Percentiles rank a stretch among this genome's conserved stretches.
phyloP scores from a whole-genome alignment of 2,888 invertebrate genomes.

The Meghimatium bilineatum region DNA sequence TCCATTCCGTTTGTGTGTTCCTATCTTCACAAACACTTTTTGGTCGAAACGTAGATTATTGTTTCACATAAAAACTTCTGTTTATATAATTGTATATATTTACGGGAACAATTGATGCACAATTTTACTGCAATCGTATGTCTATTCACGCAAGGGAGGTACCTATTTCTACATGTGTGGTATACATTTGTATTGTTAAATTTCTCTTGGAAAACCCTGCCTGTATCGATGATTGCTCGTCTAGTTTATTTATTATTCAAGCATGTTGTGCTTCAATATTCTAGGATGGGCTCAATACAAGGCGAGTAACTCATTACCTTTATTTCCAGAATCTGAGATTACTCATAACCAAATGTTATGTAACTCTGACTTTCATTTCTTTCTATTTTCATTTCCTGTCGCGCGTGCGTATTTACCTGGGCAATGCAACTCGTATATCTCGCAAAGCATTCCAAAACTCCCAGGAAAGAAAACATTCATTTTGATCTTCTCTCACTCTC shows the following conservation, averaged over 20 bases:
- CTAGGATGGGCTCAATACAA: background rate
- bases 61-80: no score
- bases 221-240: background rate
- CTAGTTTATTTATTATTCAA: background rate
- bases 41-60: no score
- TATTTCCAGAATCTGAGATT: background rate
- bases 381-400: background rate
- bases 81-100: no score
- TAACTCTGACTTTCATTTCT: background rate
- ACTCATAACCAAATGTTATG: conserved; percentile 10
- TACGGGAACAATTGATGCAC: no score
- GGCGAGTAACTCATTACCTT: background rate
- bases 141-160: no score
- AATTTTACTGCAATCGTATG: no score
- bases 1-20: no score
- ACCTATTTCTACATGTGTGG: background rate
- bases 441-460: background rate
- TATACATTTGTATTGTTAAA: background rate
- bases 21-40: no score
- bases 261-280: background rate
- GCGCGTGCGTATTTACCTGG: background rate
- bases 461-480: background rate
- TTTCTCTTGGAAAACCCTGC: background rate
- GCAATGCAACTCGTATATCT: background rate
- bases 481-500: background rate